Percentiles rank a stretch among this genome's conserved stretches.
These are phyloP conservation scores for Caenorhabditis doughertyi DNA, from an alignment of 2,888 invertebrate species.

Conservation along the genomic window DNA sequence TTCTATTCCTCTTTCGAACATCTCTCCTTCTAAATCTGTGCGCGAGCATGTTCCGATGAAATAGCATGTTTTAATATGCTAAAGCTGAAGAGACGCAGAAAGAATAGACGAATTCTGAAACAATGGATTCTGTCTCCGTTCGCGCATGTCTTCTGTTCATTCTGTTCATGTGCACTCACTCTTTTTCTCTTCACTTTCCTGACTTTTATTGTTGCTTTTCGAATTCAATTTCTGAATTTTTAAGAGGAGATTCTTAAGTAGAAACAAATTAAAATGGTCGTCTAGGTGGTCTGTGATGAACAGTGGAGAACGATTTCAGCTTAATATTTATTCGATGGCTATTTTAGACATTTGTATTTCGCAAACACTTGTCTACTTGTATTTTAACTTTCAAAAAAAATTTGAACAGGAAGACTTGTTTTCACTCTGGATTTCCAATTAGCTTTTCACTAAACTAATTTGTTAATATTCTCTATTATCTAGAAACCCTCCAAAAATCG, in stretches of 20 bases:
- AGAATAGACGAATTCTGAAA: conserved; percentile 29
- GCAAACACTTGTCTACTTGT: too few species aligned
- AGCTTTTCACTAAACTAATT: conserved; percentile 4
- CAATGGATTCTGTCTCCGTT: conserved; percentile 25
- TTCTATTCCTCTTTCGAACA: conserved; percentile 7
- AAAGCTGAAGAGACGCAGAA: conserved; percentile 26
- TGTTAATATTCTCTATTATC: not conserved
- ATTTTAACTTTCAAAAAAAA: too few species aligned
- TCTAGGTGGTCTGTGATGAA: too few species aligned
- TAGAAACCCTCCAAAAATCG: not conserved
- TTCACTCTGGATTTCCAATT: not conserved
- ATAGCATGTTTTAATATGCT: not conserved
- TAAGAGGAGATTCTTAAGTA: not conserved
- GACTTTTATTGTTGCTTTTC: conserved; percentile 21
- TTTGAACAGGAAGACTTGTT: too few species aligned
- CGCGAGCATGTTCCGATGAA: conserved; percentile 32
- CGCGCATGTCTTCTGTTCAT: conserved; percentile 14
- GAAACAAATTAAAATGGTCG: too few species aligned
- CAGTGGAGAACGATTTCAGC: too few species aligned
- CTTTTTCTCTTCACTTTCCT: not conserved
- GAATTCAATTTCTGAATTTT: conserved; percentile 8
- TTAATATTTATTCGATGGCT: too few species aligned
- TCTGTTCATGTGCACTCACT: conserved; percentile 13
- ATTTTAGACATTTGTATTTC: too few species aligned
- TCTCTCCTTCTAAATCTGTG: conserved; percentile 49